Evolutionary conservation across 2,113 vertebrate genomes (phyloP).

Genomic region (Lampris megalopsis): DNA sequence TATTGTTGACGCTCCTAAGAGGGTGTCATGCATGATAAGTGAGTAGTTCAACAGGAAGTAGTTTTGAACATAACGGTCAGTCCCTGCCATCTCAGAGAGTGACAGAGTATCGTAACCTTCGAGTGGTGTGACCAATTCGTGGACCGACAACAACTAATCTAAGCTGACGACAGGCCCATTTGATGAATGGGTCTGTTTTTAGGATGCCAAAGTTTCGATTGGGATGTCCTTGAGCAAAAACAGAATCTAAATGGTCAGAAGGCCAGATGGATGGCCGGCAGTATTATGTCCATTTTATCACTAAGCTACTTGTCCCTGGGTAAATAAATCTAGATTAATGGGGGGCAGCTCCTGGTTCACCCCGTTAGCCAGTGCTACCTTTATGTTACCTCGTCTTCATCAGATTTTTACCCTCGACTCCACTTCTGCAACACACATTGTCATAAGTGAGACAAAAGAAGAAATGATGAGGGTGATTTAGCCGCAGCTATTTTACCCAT

Average conservation of each 20-base stretch:
- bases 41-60: not conserved
- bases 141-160: conserved; percentile 69
- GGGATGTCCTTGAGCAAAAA: conserved; percentile 75
- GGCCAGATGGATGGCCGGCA: conserved; percentile 68
- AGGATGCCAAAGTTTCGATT: conserved; percentile 58
- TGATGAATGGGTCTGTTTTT: conserved; percentile 78
- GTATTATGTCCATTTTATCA: conserved; percentile 75
- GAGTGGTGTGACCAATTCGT: conserved; percentile 56
- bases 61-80: conserved; percentile 21
- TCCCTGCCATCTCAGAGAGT: conserved; percentile 24
- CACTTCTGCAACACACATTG: conserved; percentile 72
- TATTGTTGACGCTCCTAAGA: too few species aligned
- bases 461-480: conserved; percentile 69
- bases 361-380: conserved; percentile 39
- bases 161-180: conserved; percentile 66
- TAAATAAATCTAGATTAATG: conserved; percentile 79
- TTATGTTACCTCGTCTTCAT: conserved; percentile 81
- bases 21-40: too few species aligned
- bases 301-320: conserved; percentile 74
- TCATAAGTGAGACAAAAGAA: conserved; percentile 76
- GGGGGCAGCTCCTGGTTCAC: conserved; percentile 61
- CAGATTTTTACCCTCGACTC: conserved; percentile 67
- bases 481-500: conserved; percentile 51
- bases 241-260: conserved; percentile 71
- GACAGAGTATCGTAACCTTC: conserved; percentile 54